Evolutionary conservation across 2,888 invertebrate species (phyloP).

Genomic region (Diarsia dahlii): DNA sequence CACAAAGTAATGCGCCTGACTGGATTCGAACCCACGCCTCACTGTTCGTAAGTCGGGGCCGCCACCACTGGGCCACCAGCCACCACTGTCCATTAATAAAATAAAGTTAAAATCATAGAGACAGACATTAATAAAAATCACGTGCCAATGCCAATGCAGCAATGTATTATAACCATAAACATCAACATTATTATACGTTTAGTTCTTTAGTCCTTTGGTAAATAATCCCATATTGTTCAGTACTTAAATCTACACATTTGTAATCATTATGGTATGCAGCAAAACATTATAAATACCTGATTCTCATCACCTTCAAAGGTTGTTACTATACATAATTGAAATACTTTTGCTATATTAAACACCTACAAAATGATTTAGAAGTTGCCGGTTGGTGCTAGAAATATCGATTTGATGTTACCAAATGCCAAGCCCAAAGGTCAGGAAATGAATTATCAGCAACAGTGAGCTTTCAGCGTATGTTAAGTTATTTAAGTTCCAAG

Average conservation of each 20-base stretch:
- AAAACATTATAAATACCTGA: slow-evolving; percentile 14
- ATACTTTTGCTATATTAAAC: slow-evolving; percentile 29
- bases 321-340: slow-evolving; percentile 40
- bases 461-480: slow-evolving; percentile 31
- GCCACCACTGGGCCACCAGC: too few species aligned
- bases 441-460: slow-evolving; percentile 48
- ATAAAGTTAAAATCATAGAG: background rate
- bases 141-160: too few species aligned
- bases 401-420: slow-evolving; percentile 61
- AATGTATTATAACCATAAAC: background rate
- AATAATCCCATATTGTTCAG: background rate
- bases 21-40: too few species aligned
- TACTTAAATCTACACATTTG: background rate
- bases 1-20: too few species aligned
- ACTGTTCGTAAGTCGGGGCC: too few species aligned
- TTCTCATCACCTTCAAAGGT: slow-evolving; percentile 38
- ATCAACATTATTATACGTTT: background rate
- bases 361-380: slow-evolving; percentile 29
- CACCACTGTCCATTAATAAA: too few species aligned
- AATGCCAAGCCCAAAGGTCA: slow-evolving; percentile 75
- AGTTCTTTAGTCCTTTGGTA: background rate
- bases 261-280: background rate
- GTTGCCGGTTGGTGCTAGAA: slow-evolving; percentile 27
- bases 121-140: background rate
- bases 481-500: background rate